phyloP scores from a whole-genome alignment of 2,888 invertebrate genomes.

The Brachylomia viminalis region DNA sequence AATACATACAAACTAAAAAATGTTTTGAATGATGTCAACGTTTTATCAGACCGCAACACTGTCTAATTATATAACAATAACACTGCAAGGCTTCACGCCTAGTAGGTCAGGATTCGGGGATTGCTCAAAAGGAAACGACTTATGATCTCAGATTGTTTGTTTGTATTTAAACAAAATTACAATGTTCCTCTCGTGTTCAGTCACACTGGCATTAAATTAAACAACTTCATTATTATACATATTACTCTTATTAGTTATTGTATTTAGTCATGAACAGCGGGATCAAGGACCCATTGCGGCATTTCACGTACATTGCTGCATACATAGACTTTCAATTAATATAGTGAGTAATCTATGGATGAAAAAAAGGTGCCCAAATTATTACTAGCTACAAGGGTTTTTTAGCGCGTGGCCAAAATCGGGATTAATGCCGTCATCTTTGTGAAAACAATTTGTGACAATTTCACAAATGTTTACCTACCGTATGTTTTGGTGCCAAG shows the following conservation, averaged over 20 bases:
- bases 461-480: neutral
- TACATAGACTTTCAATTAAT: neutral
- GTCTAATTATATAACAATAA: neutral
- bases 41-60: neutral
- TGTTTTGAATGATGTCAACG: no score
- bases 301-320: constrained; percentile 5
- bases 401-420: neutral
- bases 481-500: neutral
- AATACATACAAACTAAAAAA: neutral
- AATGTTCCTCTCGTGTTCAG: constrained; percentile 77
- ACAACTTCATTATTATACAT: constrained; percentile 25
- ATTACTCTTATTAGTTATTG: constrained; percentile 41
- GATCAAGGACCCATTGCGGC: constrained; percentile 3
- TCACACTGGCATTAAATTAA: constrained; percentile 69
- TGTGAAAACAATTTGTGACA: neutral
- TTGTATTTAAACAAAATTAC: constrained; percentile 84
- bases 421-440: neutral
- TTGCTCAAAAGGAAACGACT: constrained; percentile 71
- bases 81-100: no score
- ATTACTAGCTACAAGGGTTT: neutral
- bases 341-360: neutral
- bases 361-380: neutral
- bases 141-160: constrained; percentile 77
- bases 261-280: constrained; percentile 39
- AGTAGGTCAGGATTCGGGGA: neutral